Percentiles rank a stretch among this genome's conserved stretches.
phyloP scores from a whole-genome alignment of 2,797 vertebrate genomes.

The Syndactyla subalaris region DNA sequence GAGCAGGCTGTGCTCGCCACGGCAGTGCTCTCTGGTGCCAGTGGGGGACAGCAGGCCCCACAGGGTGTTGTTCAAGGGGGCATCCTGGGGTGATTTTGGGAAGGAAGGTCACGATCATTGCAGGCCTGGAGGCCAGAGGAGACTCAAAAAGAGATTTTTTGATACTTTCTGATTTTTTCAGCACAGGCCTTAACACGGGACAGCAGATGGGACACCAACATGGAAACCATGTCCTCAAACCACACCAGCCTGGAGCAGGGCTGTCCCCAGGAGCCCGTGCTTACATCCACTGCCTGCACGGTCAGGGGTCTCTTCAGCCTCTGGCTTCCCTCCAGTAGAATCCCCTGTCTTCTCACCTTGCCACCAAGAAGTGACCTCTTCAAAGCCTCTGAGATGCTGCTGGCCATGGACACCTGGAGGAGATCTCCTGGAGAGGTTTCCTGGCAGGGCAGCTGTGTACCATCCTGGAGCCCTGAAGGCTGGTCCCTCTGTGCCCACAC shows the following conservation, averaged over 20 bases:
- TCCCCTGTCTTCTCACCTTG: neutral
- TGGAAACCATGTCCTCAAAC: neutral
- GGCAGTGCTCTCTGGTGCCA: accelerated
- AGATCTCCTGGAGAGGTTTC: neutral
- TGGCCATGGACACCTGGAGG: neutral
- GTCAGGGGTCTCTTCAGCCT: neutral
- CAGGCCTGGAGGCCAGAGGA: neutral
- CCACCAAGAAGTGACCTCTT: neutral
- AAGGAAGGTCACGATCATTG: neutral
- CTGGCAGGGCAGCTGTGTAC: accelerated
- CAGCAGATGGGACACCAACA: neutral
- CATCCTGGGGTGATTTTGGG: neutral
- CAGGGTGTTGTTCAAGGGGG: accelerated
- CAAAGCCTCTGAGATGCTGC: neutral
- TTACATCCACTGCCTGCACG: neutral
- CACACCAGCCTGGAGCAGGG: accelerated
- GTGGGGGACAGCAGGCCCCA: accelerated
- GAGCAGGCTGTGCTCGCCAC: accelerated
- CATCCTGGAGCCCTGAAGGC: neutral
- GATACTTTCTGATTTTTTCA: neutral
- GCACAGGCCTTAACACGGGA: neutral
- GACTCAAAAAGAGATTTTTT: accelerated
- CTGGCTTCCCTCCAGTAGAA: neutral
- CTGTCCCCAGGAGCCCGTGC: neutral
- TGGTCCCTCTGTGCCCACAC: neutral